A percentile compares a stretch with the other conserved stretches of the same genome.
phyloP scores from a whole-genome alignment of 2,113 vertebrate species.

The Chloroceryle aenea region DNA sequence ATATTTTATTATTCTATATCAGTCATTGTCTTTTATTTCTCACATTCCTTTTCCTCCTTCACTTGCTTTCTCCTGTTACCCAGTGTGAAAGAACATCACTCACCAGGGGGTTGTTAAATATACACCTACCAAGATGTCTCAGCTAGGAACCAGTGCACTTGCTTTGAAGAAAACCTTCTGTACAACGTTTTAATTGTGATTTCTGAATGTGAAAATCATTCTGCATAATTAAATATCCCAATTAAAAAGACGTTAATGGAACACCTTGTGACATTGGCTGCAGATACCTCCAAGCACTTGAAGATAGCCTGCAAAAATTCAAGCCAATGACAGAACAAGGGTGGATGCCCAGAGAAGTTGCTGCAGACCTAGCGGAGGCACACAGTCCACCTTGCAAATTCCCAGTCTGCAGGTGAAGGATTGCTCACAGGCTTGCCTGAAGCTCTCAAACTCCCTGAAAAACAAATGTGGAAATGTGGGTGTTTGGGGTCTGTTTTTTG shows the following conservation, averaged over 20 bases:
- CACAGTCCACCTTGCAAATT: rapidly evolving
- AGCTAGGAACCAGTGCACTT: not conserved
- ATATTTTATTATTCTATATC: not conserved
- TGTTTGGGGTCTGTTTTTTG: not conserved
- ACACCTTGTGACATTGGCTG: not conserved
- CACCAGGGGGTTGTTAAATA: not conserved
- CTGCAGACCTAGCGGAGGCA: no score
- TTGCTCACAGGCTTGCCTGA: not conserved
- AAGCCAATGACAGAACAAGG: rapidly evolving
- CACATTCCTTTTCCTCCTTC: not conserved
- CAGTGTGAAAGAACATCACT: not conserved
- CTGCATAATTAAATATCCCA: not conserved
- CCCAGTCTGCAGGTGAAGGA: not conserved
- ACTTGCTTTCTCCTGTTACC: not conserved
- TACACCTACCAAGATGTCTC: not conserved
- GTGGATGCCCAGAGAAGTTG: not conserved
- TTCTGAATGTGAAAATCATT: not conserved
- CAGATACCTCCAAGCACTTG: not conserved
- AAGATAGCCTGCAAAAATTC: not conserved
- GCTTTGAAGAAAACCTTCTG: not conserved
- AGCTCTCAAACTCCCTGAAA: not conserved
- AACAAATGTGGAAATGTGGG: not conserved
- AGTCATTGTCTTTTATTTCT: not conserved
- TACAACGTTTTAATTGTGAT: not conserved
- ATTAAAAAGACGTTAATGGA: not conserved